Evolutionary conservation across 2,113 vertebrate species (phyloP), one percentile per base, ranked within the genome.

Genomic region (Eulemur macaco): DNA sequence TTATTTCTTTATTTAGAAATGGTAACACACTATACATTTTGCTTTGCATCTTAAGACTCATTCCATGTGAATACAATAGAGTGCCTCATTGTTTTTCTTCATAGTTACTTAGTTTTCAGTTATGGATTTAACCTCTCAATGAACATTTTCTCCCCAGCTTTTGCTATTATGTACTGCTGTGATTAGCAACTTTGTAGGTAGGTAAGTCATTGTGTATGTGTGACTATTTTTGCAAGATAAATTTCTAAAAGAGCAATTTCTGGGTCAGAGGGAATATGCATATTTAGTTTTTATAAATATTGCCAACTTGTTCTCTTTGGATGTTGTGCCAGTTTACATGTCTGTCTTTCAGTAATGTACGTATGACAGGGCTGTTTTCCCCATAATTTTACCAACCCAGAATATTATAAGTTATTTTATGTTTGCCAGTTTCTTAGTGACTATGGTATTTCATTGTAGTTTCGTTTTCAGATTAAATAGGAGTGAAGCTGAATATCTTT

Each of bases 391-490:
- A 54, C 45, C 92, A 69, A 47, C 21, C 37, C 39, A 18, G 45
- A 83, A 34, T 37, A 58, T 76, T 64, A 29, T 8, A 45, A 13
- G 7, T 15, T 74, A 63, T 63, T 80, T 42, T 45, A 78, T 54
- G 73, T 50, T 91, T 69, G n/a, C 4, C 21, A 90, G 18, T 86
- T 89, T 89, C n/a, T n/a, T 71, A 71, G 18, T 71, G 74, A 82
- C 77, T n/a, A 64, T 56, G 45, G 29, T 82, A n/a, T 68, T 96
- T 54, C 80, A n/a, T 50, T 85, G 3, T 86, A 73, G n/a, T 76
- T 93, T 93, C n/a, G 71, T 86, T 92, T 95, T 64, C 34, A 45
- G 17, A 90, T 90, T 94, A 45, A 50, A 73, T 87, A 54, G 50
- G 56, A 84, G 4, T 80, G 39, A 91, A 91, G 39, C 9, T 84